Base-by-base conservation (phyloP, 2,113 vertebrate species). In the Ochotona princeps region DNA sequence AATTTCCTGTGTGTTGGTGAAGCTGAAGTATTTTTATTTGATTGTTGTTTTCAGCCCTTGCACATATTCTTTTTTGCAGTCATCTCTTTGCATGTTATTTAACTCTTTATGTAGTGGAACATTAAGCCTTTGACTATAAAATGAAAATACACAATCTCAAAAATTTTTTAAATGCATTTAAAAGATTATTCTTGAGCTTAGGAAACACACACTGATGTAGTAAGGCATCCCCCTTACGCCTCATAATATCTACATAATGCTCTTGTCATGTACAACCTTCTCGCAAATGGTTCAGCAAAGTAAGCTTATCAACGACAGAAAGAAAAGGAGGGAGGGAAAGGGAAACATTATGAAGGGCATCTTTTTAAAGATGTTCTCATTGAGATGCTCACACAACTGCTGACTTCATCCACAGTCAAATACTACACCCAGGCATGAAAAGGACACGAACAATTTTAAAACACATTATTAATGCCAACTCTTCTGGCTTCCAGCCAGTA, bases 401-500 rank as follows among this genome's bases (percentile, higher is more conserved):
- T 81, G 82, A 84, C 32, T 63, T 81, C 32, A 13, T 60, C 74
- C 26, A 7, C 35, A 73, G 89, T 73, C 72, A 78, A 63, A 73
- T 65, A 38, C 72, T 35, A 13, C 12, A 44, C 9, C 0, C 2
- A 91, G 63, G n/a, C 65, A 51, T 25, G 86, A 82, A 75, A 66
- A 87, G 94, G 49, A 81, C 67, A 32, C 5, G 32, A 92, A 70
- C 0, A 0, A 76, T 74, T 80, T 44, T 83, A 78, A 86, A 69
- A 79, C 35, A 47, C 0, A 0, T 91, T 86, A 70, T n/a, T 90
- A 79, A 85, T 65, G 83, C 44, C 0, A 1, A 47, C 57, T 90
- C 54, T 86, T n/a, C 70, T 90, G 91, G 86, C 83, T 76, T 88
- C 54, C 2, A 8, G 79, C 83, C 94, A 94, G 30, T 14, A 60